phyloP scores from a whole-genome alignment of 1,140 invertebrate species.

The Wiebesia pumilae region DNA sequence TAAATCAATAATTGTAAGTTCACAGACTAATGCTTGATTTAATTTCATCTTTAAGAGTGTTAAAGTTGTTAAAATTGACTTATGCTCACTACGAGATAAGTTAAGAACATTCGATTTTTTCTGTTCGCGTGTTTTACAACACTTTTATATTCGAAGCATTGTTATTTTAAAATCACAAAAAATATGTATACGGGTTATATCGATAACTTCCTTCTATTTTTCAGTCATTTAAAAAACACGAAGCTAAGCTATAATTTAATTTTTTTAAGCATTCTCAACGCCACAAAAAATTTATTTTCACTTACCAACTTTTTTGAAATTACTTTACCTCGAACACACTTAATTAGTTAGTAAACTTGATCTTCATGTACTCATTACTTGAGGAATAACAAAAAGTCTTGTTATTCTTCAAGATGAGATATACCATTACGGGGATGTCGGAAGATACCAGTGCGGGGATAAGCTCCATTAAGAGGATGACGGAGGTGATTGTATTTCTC shows the following conservation, averaged over 20 bases:
- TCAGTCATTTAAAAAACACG: background rate
- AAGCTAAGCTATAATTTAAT: background rate
- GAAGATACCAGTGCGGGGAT: slow-evolving; percentile 16
- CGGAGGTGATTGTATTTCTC: slow-evolving; percentile 23
- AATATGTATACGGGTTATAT: background rate
- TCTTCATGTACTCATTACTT: slow-evolving; percentile 22
- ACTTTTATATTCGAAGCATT: background rate
- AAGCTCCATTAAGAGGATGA: slow-evolving; percentile 25
- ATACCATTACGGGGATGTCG: slow-evolving; percentile 23
- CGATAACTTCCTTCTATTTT: background rate
- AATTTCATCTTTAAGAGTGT: no score
- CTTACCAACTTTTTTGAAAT: background rate
- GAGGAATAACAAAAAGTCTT: slow-evolving; percentile 19
- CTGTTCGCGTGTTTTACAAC: background rate
- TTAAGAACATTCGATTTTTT: background rate
- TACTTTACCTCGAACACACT: background rate
- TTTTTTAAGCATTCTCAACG: slow-evolving; percentile 10
- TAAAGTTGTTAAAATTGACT: no score
- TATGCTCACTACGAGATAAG: background rate
- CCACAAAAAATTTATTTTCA: slow-evolving; percentile 10
- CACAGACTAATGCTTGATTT: no score
- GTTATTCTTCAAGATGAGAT: slow-evolving; percentile 17
- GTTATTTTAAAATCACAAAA: background rate
- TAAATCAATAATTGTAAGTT: no score
- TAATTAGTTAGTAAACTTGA: slow-evolving; percentile 21